Percentiles rank a stretch among this genome's conserved stretches.
These are phyloP conservation scores for Tenualosa thibaudeaui DNA, from an alignment of 2,797 vertebrate species.

Conservation along the genomic window DNA sequence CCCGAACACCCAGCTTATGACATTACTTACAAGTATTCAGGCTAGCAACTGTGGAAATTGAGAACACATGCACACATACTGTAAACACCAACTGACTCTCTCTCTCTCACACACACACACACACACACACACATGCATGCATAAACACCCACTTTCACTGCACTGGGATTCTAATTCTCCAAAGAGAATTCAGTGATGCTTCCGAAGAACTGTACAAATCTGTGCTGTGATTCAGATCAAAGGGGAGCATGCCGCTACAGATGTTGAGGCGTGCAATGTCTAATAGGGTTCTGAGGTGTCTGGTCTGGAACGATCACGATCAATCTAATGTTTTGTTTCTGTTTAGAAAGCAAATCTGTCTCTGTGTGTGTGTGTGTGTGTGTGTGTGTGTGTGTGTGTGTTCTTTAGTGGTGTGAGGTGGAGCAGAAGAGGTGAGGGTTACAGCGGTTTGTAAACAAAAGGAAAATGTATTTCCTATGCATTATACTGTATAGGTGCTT, in stretches of 20 bases:
- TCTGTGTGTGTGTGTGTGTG: not conserved
- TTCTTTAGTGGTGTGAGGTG: not conserved
- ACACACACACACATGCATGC: not conserved
- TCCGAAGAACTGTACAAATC: constrained; percentile 24
- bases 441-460: too few relatives aligned
- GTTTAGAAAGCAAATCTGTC: not conserved
- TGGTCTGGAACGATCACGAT: constrained; percentile 9
- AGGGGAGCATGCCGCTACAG: constrained; percentile 3
- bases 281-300: not conserved
- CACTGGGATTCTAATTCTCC: constrained; percentile 16
- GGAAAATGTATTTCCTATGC: not conserved
- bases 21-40: not conserved
- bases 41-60: not conserved
- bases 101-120: not conserved
- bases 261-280: not conserved
- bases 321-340: constrained; percentile 19
- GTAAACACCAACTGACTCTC: not conserved
- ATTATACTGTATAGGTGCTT: not conserved
- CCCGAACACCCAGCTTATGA: not conserved
- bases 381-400: too few relatives aligned
- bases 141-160: not conserved
- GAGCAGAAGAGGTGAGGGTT: not conserved
- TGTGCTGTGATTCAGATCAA: constrained; percentile 18
- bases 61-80: too few relatives aligned
- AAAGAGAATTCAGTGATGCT: constrained; percentile 12